Base-by-base conservation (phyloP, 2,113 vertebrate genomes). In the Ammodytes marinus region DNA sequence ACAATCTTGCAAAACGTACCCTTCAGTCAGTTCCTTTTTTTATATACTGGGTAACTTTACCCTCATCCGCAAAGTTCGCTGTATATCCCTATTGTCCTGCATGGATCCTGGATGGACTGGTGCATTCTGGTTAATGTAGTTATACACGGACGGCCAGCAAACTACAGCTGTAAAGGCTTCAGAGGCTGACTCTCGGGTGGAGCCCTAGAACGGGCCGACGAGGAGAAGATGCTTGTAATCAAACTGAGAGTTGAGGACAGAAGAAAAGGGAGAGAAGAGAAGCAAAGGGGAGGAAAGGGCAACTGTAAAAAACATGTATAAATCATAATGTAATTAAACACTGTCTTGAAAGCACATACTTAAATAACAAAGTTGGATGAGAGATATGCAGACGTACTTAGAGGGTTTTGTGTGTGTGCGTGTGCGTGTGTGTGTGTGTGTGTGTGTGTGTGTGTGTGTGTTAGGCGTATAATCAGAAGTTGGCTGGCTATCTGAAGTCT, bases 131-230 rank as follows among this genome's bases (percentile, higher is more conserved):
- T 49, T 84, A 40, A 27, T 82, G 85, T 57, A 67, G 64, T 75
- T 74, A 58, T 54, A 79, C 52, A 49, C 2, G 60, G 74, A 79
- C 6, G 8, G 74, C 80, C 83, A 60, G 79, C 71, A 49, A 55
- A 72, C 75, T 79, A 71, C 79, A 60, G 53, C 39, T 69, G 80
- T 78, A 50, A 84, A 77, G 53, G 70, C 58, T 27, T 27, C 27
- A 49, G 78, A 72, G 58, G 80, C 80, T 59, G 84, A 86, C 88
- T 84, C 77, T 69, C 52, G 57, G 60, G 76, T 79, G 88, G 77
- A 89, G 91, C 93, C 91, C 92, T 91, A 93, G 67, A 90, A 92
- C 79, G 85, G 91, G 93, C 93, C 65, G 74, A 86, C 49, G 58
- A 77, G 70, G 49, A 79, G 65, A 65, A 13, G 64, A 85, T 61